phyloP scores from a whole-genome alignment of 2,797 vertebrate genomes.

The Girardinus metallicus region DNA sequence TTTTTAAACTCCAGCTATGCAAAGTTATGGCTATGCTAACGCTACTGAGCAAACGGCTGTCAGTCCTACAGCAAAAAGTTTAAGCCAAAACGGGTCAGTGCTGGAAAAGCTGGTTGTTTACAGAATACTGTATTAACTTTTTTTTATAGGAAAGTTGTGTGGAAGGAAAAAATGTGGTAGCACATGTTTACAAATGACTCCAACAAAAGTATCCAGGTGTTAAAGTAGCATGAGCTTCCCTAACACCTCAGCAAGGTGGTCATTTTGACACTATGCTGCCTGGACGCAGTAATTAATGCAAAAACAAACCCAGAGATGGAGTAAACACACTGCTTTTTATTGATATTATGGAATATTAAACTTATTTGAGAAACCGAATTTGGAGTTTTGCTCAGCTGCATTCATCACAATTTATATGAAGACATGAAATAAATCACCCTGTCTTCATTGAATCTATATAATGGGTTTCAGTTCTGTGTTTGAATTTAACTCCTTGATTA shows the following conservation, averaged over 20 bases:
- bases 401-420: background rate
- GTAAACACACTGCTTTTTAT: background rate
- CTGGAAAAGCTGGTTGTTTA: background rate
- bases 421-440: background rate
- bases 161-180: background rate
- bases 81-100: background rate
- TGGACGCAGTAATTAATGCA: background rate
- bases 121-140: background rate
- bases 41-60: too few species aligned
- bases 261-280: background rate
- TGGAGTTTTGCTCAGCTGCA: background rate
- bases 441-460: background rate
- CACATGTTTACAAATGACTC: background rate
- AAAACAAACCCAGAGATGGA: background rate
- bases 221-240: background rate
- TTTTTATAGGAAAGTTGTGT: background rate
- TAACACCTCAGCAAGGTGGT: background rate
- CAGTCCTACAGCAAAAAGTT: background rate
- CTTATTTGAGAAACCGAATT: background rate
- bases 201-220: background rate
- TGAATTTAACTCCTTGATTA: background rate
- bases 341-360: background rate
- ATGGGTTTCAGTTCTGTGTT: background rate
- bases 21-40: background rate
- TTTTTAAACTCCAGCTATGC: background rate